phyloP scores from a whole-genome alignment of 2,113 vertebrate genomes.

The Hirundichthys speculiger region DNA sequence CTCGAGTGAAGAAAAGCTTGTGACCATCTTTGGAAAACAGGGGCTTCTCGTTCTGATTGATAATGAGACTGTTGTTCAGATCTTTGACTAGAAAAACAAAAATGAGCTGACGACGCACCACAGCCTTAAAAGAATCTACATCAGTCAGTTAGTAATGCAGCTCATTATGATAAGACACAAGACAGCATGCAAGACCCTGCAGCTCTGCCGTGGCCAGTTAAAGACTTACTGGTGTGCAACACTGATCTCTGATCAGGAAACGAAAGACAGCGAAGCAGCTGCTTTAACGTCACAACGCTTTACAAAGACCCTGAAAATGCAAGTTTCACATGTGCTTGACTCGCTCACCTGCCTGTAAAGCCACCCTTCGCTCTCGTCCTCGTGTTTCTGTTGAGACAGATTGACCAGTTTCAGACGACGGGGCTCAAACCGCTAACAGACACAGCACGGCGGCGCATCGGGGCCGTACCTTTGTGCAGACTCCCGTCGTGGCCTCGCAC shows the following conservation, averaged over 20 bases:
- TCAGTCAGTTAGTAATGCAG: background rate
- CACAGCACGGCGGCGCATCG: no score
- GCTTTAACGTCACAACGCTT: no score
- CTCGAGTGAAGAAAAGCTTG: conserved; percentile 93
- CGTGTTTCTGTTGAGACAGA: conserved; percentile 88
- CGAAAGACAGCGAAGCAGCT: no score
- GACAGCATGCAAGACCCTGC: background rate
- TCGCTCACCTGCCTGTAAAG: conserved; percentile 92
- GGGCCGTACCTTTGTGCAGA: conserved; percentile 91
- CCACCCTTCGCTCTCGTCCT: conserved; percentile 95
- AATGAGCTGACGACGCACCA: background rate
- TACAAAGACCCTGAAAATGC: background rate
- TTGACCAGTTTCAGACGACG: conserved; percentile 1
- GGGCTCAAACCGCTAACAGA: no score
- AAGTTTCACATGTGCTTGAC: background rate
- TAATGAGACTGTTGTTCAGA: background rate
- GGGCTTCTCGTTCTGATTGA: conserved; percentile 89
- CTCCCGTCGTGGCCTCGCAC: conserved; percentile 94
- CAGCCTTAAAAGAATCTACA: background rate
- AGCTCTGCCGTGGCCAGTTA: conserved; percentile 1
- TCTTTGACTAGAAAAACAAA: background rate
- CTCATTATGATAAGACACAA: background rate
- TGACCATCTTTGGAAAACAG: conserved; percentile 92
- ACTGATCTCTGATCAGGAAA: no score
- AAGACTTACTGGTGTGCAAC: background rate